A percentile compares a stretch with the other conserved stretches of the same genome.
Conservation (phyloP, 37 sponge, comb jelly and placozoan genomes). For the Haliclona indistincta region DNA sequence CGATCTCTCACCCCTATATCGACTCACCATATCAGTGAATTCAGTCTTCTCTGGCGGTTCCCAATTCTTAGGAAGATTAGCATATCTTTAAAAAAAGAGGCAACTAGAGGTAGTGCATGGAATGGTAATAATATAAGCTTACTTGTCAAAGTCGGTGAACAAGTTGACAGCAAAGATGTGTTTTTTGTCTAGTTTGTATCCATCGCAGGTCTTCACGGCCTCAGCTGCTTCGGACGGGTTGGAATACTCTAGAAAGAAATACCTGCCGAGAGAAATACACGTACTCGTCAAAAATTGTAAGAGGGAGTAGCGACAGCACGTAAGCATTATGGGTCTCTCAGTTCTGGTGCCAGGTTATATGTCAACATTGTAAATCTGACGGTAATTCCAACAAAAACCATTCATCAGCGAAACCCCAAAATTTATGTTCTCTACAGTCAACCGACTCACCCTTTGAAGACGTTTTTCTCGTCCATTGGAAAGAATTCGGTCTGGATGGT, state of each 20-base stretch:
- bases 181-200: slow-evolving; percentile 91
- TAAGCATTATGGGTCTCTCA: too few species aligned
- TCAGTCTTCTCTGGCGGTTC: slow-evolving; percentile 66
- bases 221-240: slow-evolving; percentile 73
- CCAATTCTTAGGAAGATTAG: slow-evolving; percentile 59
- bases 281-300: too few species aligned
- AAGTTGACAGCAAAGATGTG: slow-evolving; percentile 91
- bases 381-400: too few species aligned
- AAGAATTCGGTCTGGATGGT: slow-evolving; percentile 72
- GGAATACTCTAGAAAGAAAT: slow-evolving; percentile 81
- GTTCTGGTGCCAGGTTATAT: too few species aligned
- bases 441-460: slow-evolving; percentile 86
- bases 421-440: slow-evolving; percentile 2
- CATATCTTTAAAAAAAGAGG: slow-evolving; percentile 52
- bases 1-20: not conserved
- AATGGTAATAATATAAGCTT: not conserved
- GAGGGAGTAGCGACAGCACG: too few species aligned
- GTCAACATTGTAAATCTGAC: too few species aligned
- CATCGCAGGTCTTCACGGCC: slow-evolving; percentile 93
- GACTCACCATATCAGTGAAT: slow-evolving; percentile 66
- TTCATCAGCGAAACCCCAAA: not conserved
- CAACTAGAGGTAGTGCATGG: not conserved
- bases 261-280: slow-evolving; percentile 32
- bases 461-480: slow-evolving; percentile 75
- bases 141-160: slow-evolving; percentile 95